Conservation (phyloP, 1,140 invertebrate species). For the Drosophila sp. region DNA sequence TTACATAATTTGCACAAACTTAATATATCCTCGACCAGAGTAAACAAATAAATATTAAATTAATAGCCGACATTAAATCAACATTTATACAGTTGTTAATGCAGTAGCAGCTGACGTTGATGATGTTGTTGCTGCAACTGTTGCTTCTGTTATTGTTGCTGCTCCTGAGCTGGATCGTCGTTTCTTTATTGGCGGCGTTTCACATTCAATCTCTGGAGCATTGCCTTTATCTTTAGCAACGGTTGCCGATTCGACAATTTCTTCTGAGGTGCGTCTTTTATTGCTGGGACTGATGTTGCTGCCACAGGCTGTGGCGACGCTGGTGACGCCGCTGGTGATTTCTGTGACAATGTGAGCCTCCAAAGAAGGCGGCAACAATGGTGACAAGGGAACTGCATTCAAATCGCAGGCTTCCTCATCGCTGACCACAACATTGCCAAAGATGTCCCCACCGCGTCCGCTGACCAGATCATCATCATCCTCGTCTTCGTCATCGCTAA, state of each 20-base stretch:
- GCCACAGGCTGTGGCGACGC: not conserved
- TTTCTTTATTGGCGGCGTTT: conserved; percentile 62
- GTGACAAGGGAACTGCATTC: conserved; percentile 67
- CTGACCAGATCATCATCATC: conserved; percentile 61
- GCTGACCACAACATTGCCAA: conserved; percentile 40
- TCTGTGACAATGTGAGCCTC: conserved; percentile 77
- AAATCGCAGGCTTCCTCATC: conserved; percentile 64
- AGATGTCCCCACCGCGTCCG: conserved; percentile 37
- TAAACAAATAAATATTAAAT: conserved; percentile 64
- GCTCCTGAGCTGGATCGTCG: conserved; percentile 51
- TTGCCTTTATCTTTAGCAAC: not conserved
- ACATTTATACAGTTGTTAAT: conserved; percentile 61
- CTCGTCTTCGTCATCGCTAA: conserved; percentile 71
- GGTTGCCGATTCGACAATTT: not conserved
- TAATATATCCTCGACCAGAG: no score
- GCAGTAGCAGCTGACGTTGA: conserved; percentile 10
- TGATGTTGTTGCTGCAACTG: conserved; percentile 2
- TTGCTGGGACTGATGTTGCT: conserved; percentile 52
- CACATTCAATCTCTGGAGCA: conserved; percentile 21
- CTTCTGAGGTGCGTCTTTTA: conserved; percentile 45
- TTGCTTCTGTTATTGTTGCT: not conserved
- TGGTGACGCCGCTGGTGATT: conserved; percentile 44
- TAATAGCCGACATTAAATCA: conserved; percentile 41
- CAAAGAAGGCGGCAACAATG: conserved; percentile 66
- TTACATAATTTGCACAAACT: not conserved